Evolutionary conservation across 2,888 invertebrate species (phyloP).

Genomic region (Tethea ocularis): DNA sequence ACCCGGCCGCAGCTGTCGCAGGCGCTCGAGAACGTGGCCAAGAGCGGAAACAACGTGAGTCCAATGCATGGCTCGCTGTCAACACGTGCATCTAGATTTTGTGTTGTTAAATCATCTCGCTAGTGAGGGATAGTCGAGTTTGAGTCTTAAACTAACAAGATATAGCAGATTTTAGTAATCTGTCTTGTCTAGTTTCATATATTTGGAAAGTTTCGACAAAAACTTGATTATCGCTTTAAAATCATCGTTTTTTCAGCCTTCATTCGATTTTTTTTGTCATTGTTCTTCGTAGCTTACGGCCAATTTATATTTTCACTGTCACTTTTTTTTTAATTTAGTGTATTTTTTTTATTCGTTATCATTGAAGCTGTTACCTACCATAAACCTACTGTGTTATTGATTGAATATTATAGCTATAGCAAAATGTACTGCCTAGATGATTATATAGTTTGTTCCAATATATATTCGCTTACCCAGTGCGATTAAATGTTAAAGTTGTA

Average conservation of each 20-base stretch:
- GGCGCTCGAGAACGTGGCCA: conserved; percentile 88
- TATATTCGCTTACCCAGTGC: not conserved
- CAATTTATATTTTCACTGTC: not conserved
- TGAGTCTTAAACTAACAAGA: not conserved
- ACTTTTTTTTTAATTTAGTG: not conserved
- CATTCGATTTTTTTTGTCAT: not conserved
- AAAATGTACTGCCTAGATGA: not conserved
- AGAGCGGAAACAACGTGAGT: conserved; percentile 86
- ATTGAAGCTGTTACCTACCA: not conserved
- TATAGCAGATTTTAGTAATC: not conserved
- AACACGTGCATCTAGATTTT: conserved; percentile 22
- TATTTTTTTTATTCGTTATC: not conserved
- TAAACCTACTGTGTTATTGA: not conserved
- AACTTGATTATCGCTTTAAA: not conserved
- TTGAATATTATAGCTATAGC: not conserved
- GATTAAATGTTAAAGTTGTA: not conserved
- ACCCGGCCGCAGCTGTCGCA: conserved; percentile 79
- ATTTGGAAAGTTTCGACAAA: not conserved
- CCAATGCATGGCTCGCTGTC: conserved; percentile 64
- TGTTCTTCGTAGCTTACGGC: not conserved
- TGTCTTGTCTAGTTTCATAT: not conserved
- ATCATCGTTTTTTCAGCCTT: not conserved
- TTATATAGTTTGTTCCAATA: no score
- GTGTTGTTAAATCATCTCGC: conserved; percentile 5
- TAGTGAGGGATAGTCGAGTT: conserved; percentile 1